phyloP scores from a whole-genome alignment of 2,113 vertebrate genomes.

The Campylomormyrus numenius region DNA sequence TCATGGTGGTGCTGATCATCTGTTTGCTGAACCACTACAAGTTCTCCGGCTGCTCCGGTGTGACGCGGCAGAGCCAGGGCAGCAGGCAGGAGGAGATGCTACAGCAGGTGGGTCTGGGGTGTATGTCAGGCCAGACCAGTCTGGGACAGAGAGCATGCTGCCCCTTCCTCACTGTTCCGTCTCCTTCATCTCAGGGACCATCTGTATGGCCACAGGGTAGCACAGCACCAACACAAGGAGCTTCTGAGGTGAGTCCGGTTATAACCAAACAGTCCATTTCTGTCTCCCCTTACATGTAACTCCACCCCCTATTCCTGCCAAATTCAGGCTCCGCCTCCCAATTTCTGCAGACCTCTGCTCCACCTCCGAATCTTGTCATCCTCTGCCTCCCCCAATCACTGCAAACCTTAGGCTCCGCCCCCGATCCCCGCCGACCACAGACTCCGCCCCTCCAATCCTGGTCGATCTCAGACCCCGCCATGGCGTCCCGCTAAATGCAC shows the following conservation, averaged over 20 bases:
- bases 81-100: slow-evolving; percentile 73
- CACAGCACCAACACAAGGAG: slow-evolving; percentile 52
- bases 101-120: slow-evolving; percentile 71
- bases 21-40: slow-evolving; percentile 97
- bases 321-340: neutral
- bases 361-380: neutral
- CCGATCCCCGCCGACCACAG: no score
- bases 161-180: neutral
- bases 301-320: neutral
- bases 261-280: neutral
- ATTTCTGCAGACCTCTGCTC: no score
- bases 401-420: neutral
- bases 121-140: neutral
- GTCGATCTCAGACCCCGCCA: neutral
- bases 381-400: neutral
- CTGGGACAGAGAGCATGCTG: neutral
- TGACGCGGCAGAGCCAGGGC: slow-evolving; percentile 79
- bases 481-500: neutral
- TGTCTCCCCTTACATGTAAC: neutral
- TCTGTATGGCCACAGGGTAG: slow-evolving; percentile 72
- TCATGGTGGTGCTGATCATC: slow-evolving; percentile 95
- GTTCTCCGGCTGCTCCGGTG: slow-evolving; percentile 85
- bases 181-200: slow-evolving; percentile 59
- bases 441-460: neutral
- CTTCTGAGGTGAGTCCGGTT: slow-evolving; percentile 22